Percentiles rank a stretch among this genome's conserved stretches.
phyloP scores from a whole-genome alignment of 64 coral and sea anemone genomes.

The Montipora capricornis region DNA sequence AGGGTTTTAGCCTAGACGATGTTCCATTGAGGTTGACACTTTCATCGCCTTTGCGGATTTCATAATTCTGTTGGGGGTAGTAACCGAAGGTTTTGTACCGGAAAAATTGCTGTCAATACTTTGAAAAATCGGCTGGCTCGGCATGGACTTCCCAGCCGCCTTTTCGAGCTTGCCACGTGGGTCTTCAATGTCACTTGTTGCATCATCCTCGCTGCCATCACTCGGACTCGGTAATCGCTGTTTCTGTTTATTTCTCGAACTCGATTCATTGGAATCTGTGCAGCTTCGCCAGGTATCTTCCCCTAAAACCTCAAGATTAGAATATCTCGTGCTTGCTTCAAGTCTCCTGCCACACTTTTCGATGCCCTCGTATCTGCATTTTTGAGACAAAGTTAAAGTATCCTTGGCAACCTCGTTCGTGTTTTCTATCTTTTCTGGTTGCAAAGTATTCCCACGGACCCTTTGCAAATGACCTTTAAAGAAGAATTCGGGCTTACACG shows the following conservation, averaged over 20 bases:
- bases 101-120: too few relatives aligned
- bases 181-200: too few relatives aligned
- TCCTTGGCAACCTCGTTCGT: neutral
- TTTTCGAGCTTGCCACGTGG: too few relatives aligned
- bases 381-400: neutral
- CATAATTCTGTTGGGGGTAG: too few relatives aligned
- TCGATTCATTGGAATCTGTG: neutral
- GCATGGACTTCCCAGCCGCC: too few relatives aligned
- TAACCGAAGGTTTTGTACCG: too few relatives aligned
- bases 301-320: too few relatives aligned
- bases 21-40: too few relatives aligned
- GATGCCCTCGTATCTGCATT: neutral
- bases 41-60: too few relatives aligned
- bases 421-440: neutral
- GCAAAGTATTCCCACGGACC: neutral
- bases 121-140: too few relatives aligned
- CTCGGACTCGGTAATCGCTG: neutral
- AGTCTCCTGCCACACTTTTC: neutral
- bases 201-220: too few relatives aligned
- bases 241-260: neutral
- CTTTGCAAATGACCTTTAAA: neutral
- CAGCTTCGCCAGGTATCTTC: neutral
- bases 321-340: neutral
- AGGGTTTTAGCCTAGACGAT: too few relatives aligned
- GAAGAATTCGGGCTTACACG: neutral